Conservation (phyloP, 2,113 vertebrate species). For the Lamprotornis superbus region DNA sequence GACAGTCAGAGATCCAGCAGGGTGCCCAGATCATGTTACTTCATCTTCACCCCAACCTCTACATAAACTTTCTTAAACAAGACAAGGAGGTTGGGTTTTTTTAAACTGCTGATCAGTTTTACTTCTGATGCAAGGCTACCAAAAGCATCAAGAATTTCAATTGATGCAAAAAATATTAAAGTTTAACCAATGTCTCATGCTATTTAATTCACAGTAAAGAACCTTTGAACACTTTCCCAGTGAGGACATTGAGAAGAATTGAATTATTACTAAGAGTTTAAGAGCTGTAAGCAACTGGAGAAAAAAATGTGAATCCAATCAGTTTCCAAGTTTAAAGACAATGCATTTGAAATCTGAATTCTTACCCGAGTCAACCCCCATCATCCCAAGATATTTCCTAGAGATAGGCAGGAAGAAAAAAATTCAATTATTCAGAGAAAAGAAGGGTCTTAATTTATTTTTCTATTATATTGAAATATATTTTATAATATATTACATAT, state of each 20-base stretch:
- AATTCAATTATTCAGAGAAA: background rate
- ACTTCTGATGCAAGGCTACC: background rate
- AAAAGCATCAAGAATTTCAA: background rate
- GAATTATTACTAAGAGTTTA: background rate
- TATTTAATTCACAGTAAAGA: background rate
- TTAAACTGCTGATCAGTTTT: fast-evolving
- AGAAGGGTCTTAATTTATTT: background rate
- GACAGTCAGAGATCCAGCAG: background rate
- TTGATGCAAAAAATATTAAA: background rate
- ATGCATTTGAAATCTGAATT: background rate
- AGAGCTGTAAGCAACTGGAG: background rate
- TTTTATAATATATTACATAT: background rate
- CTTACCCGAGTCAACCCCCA: background rate
- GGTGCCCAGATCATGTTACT: fast-evolving
- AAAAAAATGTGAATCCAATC: background rate
- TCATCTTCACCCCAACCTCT: background rate
- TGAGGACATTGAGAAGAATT: background rate
- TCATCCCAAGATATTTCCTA: background rate
- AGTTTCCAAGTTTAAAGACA: background rate
- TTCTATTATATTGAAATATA: background rate
- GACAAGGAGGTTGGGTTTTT: fast-evolving
- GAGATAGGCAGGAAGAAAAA: background rate
- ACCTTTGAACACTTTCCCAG: background rate
- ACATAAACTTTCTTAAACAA: background rate
- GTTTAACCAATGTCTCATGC: background rate